A percentile compares a stretch with the other conserved stretches of the same genome.
These are phyloP conservation scores for Porphyrio hochstetteri DNA, from an alignment of 2,113 vertebrate genomes.

Conservation along the genomic window DNA sequence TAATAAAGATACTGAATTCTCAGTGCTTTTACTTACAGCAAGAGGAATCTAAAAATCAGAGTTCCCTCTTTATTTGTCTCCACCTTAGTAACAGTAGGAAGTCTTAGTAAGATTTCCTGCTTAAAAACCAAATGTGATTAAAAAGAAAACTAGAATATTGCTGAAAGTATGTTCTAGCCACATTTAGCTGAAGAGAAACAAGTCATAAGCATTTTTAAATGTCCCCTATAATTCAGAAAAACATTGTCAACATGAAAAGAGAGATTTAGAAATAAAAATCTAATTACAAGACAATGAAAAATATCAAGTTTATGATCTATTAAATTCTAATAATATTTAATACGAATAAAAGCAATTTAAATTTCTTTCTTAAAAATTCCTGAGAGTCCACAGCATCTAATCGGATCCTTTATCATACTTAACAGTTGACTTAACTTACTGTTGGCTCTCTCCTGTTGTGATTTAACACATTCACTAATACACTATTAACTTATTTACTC, in stretches of 20 bases:
- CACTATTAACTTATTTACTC: too few species aligned
- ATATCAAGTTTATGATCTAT: neutral
- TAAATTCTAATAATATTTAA: neutral
- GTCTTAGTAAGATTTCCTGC: neutral
- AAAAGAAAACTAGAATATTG: slow-evolving; percentile 27
- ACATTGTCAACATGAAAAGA: neutral
- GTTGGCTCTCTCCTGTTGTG: neutral
- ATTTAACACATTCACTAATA: neutral
- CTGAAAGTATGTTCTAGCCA: slow-evolving; percentile 3
- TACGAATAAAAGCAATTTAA: neutral
- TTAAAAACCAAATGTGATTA: slow-evolving; percentile 7
- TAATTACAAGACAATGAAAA: neutral
- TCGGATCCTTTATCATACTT: neutral
- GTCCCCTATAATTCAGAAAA: neutral
- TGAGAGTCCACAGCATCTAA: neutral
- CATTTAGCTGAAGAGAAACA: neutral
- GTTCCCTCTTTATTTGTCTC: slow-evolving; percentile 1
- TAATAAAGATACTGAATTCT: neutral
- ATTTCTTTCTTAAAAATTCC: neutral
- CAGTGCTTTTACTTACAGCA: neutral
- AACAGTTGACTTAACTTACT: neutral
- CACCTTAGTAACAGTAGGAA: slow-evolving; percentile 1
- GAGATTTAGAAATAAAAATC: neutral
- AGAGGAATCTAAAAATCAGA: slow-evolving; percentile 17
- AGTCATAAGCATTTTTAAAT: neutral